Conservation (phyloP, 2,113 vertebrate species). For the Procavia capensis region DNA sequence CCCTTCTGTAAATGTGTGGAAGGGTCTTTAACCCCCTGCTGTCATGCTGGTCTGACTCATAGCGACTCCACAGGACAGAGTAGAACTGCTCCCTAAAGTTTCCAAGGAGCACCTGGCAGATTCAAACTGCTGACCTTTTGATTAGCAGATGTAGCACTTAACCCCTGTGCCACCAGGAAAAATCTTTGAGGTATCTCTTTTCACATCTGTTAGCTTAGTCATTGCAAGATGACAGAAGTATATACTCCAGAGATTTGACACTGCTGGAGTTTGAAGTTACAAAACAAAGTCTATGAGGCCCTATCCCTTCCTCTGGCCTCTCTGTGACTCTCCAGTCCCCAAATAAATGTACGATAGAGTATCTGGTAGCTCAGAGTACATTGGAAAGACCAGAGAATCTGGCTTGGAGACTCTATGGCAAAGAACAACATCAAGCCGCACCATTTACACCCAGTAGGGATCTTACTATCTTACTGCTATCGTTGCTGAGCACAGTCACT, state of each 20-base stretch:
- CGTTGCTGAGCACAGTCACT: not conserved
- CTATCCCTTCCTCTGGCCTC: conserved; percentile 28
- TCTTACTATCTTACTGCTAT: not conserved
- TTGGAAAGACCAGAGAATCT: not conserved
- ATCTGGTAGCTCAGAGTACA: not conserved
- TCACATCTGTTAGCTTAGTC: conserved; percentile 38
- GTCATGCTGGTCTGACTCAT: no score
- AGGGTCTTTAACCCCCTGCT: no score
- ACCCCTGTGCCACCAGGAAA: no score
- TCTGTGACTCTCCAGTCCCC: not conserved
- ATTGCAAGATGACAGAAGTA: not conserved
- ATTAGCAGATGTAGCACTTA: no score
- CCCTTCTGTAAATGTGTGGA: conserved; percentile 20
- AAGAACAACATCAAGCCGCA: not conserved
- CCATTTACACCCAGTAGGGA: not conserved
- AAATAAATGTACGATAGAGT: not conserved
- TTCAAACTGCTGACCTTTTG: no score
- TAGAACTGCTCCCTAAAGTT: no score
- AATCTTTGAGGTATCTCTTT: not conserved
- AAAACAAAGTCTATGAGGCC: conserved; percentile 17
- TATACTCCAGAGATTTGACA: not conserved
- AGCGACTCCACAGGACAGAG: no score
- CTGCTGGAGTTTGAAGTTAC: conserved; percentile 59
- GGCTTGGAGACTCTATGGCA: not conserved
- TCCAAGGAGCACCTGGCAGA: no score